Base-by-base conservation (phyloP, 2,113 vertebrate species). In the Lates calcarifer region DNA sequence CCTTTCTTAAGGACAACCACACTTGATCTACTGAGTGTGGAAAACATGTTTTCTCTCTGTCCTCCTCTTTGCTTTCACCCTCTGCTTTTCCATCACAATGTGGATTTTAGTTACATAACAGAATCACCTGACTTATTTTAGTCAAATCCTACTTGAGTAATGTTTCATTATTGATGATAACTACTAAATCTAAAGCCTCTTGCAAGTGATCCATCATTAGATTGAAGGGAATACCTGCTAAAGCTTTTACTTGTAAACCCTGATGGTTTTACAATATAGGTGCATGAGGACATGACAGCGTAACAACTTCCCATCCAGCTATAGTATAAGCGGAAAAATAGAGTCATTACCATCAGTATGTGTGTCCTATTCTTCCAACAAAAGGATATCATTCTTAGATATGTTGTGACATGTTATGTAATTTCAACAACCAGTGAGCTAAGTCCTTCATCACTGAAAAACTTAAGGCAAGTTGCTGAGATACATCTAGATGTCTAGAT, bases 201-300 rank as follows among this genome's bases (percentile, higher is more conserved):
- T 41, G 55, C 20, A 13, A 18, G 14, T 53, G 57, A 33, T 74
- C 26, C 24, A 68, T 67, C 43, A 33, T 24, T 20, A 43, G 14
- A 61, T 33, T 39, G 10, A 28, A 37, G 18, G 11, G 6, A 20
- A 70, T 17, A 26, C 56, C 35, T 78, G 33, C 35, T 62, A 51
- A 81, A 63, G 61, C n/a, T 14, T 53, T 60, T 41, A 76, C 57
- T 57, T 51, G 24, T 49, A 80, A 67, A 17, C 43, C n/a, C 63
- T 86, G 68, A 83, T 83, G 76, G 37, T 65, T 89, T 85, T 77
- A 75, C 75, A 85, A 72, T 63, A 15, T 43, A 82, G 41, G 22
- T 80, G 74, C 72, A 74, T 51, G 73, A 73, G 49, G 72, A 82
- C 60, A 79, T 64, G 75, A 79, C 82, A 79, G 79, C 9, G 4